These are phyloP conservation scores for Zaprionus nigranus DNA, from an alignment of 1,140 invertebrate species.

Conservation along the genomic window DNA sequence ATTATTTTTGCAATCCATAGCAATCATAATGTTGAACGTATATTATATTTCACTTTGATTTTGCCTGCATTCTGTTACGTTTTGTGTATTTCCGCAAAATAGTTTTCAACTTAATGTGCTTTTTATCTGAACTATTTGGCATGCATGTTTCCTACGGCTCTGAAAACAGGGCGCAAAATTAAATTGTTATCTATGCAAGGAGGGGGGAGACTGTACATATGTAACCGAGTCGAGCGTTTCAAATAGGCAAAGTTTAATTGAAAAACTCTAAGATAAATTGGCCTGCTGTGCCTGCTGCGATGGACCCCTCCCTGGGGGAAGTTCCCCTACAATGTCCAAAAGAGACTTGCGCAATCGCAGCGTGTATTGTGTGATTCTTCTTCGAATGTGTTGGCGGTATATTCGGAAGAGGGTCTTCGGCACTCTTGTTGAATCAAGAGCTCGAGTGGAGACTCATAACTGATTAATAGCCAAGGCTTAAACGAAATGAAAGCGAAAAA, in stretches of 20 bases:
- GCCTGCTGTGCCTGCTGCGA: slow-evolving; percentile 11
- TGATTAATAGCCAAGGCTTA: slow-evolving; percentile 67
- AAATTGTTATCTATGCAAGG: slow-evolving; percentile 61
- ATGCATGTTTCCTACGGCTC: slow-evolving; percentile 51
- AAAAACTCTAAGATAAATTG: slow-evolving; percentile 60
- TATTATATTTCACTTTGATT: neutral
- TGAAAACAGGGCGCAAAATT: slow-evolving; percentile 46
- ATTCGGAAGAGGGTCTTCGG: slow-evolving; percentile 21
- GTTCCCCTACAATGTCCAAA: slow-evolving; percentile 1
- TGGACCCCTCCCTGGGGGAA: neutral
- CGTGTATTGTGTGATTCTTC: slow-evolving; percentile 45
- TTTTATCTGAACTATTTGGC: slow-evolving; percentile 65
- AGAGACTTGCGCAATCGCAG: slow-evolving; percentile 44
- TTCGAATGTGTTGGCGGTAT: slow-evolving; percentile 32
- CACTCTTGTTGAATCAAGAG: slow-evolving; percentile 18
- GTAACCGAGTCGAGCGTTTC: slow-evolving; percentile 36
- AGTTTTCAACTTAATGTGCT: slow-evolving; percentile 51
- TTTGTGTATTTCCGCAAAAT: slow-evolving; percentile 54
- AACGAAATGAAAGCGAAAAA: slow-evolving; percentile 66
- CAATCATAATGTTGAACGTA: neutral
- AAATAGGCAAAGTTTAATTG: slow-evolving; percentile 63
- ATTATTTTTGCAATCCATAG: neutral
- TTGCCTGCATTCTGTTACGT: slow-evolving; percentile 24
- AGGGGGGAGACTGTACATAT: slow-evolving; percentile 9
- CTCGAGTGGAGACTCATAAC: slow-evolving; percentile 47